Conservation (phyloP, 2,888 invertebrate species). For the Diadegma fenestrale region DNA sequence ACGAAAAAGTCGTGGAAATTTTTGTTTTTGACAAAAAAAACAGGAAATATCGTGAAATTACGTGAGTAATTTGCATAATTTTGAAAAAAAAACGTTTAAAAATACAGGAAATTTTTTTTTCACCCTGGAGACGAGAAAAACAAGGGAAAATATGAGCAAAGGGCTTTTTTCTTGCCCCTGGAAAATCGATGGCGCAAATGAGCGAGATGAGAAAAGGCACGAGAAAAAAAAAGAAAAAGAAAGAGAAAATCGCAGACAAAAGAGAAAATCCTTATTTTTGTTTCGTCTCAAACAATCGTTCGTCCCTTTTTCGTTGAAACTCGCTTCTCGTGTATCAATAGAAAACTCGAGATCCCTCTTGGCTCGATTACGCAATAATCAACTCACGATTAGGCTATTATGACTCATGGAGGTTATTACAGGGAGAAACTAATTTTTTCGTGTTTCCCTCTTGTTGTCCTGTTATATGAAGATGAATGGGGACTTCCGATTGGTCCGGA, state of each 20-base stretch:
- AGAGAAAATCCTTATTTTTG: background rate
- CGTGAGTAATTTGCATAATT: too few species aligned
- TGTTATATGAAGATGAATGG: background rate
- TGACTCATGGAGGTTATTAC: slow-evolving; percentile 1
- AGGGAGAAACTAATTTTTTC: background rate
- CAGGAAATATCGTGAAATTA: too few species aligned
- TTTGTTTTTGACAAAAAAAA: too few species aligned
- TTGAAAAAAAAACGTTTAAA: too few species aligned
- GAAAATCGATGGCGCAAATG: slow-evolving; percentile 42
- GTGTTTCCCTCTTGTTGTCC: background rate
- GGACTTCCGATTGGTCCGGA: background rate
- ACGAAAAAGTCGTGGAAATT: too few species aligned
- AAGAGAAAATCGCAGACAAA: background rate
- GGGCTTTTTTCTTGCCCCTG: slow-evolving; percentile 22
- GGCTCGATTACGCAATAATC: background rate
- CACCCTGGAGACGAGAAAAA: background rate
- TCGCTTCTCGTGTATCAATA: background rate
- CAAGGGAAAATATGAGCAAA: slow-evolving; percentile 9
- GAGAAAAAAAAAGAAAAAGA: slow-evolving; percentile 5
- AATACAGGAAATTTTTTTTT: background rate
- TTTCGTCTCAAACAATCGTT: background rate
- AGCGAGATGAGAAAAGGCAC: slow-evolving; percentile 12
- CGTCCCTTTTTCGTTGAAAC: background rate
- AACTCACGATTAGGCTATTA: background rate
- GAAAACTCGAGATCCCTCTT: background rate